Conservation (phyloP, 2,113 vertebrate genomes). For the Vulpes ferrilata region DNA sequence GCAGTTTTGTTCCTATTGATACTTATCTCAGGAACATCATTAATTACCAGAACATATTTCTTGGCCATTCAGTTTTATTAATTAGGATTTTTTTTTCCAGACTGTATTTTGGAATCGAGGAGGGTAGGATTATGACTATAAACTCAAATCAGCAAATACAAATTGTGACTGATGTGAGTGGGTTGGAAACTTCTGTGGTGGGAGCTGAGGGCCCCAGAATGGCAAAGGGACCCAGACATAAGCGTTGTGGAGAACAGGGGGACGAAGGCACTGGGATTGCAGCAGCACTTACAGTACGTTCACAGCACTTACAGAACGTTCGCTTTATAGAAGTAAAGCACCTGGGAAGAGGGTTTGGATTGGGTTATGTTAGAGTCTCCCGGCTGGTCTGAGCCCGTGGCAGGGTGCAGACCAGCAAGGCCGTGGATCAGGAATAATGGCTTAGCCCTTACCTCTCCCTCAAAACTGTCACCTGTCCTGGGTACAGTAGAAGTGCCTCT, state of each 20-base stretch:
- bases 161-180: neutral
- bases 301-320: neutral
- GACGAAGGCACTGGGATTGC: neutral
- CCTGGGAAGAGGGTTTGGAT: neutral
- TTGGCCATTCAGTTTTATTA: neutral
- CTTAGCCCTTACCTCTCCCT: neutral
- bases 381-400: too few species aligned
- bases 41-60: conserved; percentile 42
- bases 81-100: neutral
- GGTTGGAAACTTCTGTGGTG: neutral
- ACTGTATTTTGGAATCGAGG: neutral
- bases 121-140: neutral
- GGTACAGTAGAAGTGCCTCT: neutral
- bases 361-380: neutral
- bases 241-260: neutral
- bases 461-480: neutral
- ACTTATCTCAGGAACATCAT: neutral
- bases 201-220: neutral
- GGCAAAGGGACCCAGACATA: neutral
- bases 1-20: neutral
- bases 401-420: neutral
- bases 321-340: neutral
- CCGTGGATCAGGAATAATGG: neutral
- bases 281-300: neutral
- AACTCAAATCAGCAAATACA: neutral